Evolutionary conservation across 2,888 invertebrate species (phyloP), one percentile per base, ranked within the genome.

Genomic region (Mylabris sibirica): DNA sequence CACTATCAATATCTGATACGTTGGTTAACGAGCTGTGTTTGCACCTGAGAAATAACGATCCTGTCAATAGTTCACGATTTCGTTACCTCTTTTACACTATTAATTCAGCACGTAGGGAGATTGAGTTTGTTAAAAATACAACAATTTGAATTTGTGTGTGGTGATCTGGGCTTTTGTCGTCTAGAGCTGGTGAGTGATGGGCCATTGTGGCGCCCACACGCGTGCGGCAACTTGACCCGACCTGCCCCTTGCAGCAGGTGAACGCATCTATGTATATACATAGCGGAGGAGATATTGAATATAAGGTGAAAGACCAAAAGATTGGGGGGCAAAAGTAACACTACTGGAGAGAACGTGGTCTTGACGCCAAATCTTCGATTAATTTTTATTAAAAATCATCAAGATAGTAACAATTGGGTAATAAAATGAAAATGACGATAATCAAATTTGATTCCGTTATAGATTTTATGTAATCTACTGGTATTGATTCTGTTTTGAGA

Each of bases 121-220:
- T 22, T 3, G 20, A 24, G 17, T 3, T 22, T 4, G 22, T 67
- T 72, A 59, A 24, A 30, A 65, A 38, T 38, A n/a, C 3, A 30
- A 67, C 65, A 53, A 63, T 65, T 61, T 63, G 77, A 74, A 74
- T 73, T 75, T 49, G 41, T 49, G 20, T 49, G 49, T 24, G 12
- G 57, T 57, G 57, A 57, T 57, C 26, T 57, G n/a, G 24, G 24
- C 24, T 24, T 57, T 57, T 57, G 57, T 57, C 77, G 78, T 78
- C 75, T 73, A 76, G 75, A 76, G 77, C 77, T 78, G 78, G 80
- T 80, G 80, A 81, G 79, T 80, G 81, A 82, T 82, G 80, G 79
- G 77, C 79, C 76, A 81, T 82, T 82, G 82, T 82, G 76, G 81
- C 82, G 78, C 82, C 82, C 81, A 82, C 82, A 80, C 80, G 78